Conservation (phyloP, 2,888 invertebrate genomes). For the Seira ritae region DNA sequence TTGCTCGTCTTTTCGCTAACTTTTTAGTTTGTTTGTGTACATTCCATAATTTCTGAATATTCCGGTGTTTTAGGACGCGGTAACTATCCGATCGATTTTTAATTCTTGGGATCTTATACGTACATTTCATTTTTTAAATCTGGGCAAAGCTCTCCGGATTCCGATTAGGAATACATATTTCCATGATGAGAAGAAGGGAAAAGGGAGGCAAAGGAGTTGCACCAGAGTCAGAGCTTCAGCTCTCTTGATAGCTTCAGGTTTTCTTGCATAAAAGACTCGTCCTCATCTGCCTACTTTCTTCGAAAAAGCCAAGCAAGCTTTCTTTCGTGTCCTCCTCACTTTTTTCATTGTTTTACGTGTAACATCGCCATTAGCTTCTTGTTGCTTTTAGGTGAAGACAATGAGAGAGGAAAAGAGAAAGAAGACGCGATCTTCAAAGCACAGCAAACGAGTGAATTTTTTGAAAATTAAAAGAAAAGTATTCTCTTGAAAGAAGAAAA, state of each 20-base stretch:
- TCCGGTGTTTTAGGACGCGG: too few species aligned
- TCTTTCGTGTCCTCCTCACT: neutral
- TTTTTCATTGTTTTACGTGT: constrained; percentile 19
- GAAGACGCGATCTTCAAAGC: neutral
- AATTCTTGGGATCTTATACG: neutral
- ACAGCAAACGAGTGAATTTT: constrained; percentile 6
- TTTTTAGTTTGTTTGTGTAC: constrained; percentile 48
- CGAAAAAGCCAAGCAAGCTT: neutral
- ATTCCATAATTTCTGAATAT: constrained; percentile 50
- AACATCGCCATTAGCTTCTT: constrained; percentile 26
- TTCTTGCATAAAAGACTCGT: neutral
- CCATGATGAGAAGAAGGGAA: constrained; percentile 3
- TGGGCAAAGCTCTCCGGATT: neutral
- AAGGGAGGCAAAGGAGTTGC: neutral
- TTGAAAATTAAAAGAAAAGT: constrained; percentile 18
- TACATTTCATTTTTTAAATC: neutral
- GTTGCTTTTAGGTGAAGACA: neutral
- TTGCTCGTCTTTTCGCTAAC: constrained; percentile 5
- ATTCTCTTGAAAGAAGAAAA: neutral
- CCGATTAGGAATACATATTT: neutral
- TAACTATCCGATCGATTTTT: constrained; percentile 30
- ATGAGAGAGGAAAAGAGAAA: constrained; percentile 10
- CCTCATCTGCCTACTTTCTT: neutral
- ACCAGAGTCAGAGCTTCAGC: neutral
- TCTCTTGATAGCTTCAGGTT: neutral